Evolutionary conservation across 2,113 vertebrate species (phyloP), one percentile per base, ranked within the genome.

Genomic region (Zosterops lateralis): DNA sequence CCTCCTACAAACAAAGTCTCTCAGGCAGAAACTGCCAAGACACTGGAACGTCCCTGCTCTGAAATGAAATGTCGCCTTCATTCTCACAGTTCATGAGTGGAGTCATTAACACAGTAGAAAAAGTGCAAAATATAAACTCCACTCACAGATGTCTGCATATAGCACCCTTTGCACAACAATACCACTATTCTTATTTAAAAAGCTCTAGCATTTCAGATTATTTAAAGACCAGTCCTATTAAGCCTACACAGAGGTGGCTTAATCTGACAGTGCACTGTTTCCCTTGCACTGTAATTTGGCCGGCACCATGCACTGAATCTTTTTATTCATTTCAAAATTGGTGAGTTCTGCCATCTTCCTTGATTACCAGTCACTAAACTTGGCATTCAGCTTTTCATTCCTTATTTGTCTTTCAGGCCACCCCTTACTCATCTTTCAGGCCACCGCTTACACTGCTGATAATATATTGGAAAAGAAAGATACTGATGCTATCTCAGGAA

Each of bases 111-210:
- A 36, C 2, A 62, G 17, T 24, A 74, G 12, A 32, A 53, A 31
- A 88, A 54, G 10, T 9, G 29, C 4, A 51, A 25, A 61, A 3
- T 38, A 45, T 2, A 17, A 38, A 57, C 12, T 58, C 15, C 24
- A 24, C 8, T 34, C 14, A 2, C 32, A 75, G 7, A 54, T 21
- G 2, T 28, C 42, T 31, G 11, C 17, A 40, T 17, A 36, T 5
- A 61, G 17, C 20, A 79, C 6, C 4, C 38, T 54, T 88, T 80
- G 38, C 24, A 76, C n/a, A 86, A 25, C 29, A 61, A 18, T n/a
- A 50, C 4, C 1, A 0, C 15, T 82, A 25, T 6, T 42, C 17
- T 51, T 32, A 48, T 48, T 75, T 0, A 0, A 29, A 89, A 82
- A 87, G 9, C 25, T 82, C 26, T 51, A 45, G 17, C 19, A 75